Base-by-base conservation (phyloP, 2,797 vertebrate species). In the Perodicticus potto region DNA sequence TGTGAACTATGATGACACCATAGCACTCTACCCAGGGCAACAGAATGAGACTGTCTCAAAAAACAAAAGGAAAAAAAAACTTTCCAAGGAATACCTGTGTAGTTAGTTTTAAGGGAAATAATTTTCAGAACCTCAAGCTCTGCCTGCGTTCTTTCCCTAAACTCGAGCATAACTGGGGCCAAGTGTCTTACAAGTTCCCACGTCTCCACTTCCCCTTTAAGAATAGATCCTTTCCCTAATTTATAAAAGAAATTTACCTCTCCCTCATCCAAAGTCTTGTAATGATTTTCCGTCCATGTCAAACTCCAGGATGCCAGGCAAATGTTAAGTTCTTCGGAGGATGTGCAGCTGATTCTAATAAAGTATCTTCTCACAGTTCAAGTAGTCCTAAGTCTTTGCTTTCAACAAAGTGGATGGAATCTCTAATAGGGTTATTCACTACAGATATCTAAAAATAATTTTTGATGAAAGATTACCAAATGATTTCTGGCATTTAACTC, bases 401-500 rank as follows among this genome's bases (percentile, higher is more conserved):
- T 81, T 96, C n/a, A 83, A 77, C 40, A 95, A 89, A 95, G 86
- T 27, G 23, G 8, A 78, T 78, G 70, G 40, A 37, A 22, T 83
- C 43, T 40, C 53, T 67, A 80, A 87, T 53, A 89, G 73, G 37
- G 43, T 57, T 94, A 72, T 72, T 92, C 86, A 94, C 72, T 84
- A 74, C 34, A 69, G 55, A 74, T 43, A 84, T 10, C 49, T 74
- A 94, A 96, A 94, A 93, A 81, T 91, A 87, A 81, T 86, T 91
- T 86, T 69, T 86, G 22, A 89, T 81, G 57, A 93, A 86, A 89
- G 63, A 89, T 57, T 83, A 91, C 53, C 23, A 57, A 88, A n/a
- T 63, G 32, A 88, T 94, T 84, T 90, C 93, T 94, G 92, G 69
- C 92, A 82, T 91, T 93, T 93, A 93, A 93, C 70, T 92, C 40